phyloP scores from a whole-genome alignment of 1,140 invertebrate genomes.

The Drosophila ironensis region DNA sequence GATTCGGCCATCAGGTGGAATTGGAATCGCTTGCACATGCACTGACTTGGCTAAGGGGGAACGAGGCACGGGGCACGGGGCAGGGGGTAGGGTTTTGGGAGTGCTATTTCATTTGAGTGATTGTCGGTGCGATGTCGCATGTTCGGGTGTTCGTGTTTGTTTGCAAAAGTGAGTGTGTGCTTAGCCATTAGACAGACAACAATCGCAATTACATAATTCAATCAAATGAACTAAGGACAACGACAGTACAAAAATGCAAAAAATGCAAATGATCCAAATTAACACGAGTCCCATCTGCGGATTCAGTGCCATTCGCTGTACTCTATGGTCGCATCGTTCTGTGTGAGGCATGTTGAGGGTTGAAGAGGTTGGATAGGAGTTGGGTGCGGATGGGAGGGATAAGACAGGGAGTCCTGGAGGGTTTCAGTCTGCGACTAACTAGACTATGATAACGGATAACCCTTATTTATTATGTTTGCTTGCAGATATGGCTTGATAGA shows the following conservation, averaged over 20 bases:
- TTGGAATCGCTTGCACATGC: constrained; percentile 35
- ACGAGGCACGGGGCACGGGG: not conserved
- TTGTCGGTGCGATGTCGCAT: constrained; percentile 16
- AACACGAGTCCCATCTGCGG: constrained; percentile 46
- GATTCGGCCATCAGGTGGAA: not conserved
- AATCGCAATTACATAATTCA: constrained; percentile 75
- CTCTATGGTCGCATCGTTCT: not conserved
- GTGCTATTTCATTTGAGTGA: constrained; percentile 20
- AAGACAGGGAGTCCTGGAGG: too few relatives aligned
- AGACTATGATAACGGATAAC: too few relatives aligned
- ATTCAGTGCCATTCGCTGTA: constrained; percentile 30
- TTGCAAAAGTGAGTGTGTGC: constrained; percentile 38
- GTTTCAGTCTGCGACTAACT: too few relatives aligned
- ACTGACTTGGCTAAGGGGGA: not conserved
- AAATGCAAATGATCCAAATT: constrained; percentile 67
- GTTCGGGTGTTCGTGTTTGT: not conserved
- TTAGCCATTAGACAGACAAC: constrained; percentile 68
- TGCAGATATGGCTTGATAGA: too few relatives aligned
- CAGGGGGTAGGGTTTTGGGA: constrained; percentile 3
- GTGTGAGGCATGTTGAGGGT: not conserved
- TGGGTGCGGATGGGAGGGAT: not conserved
- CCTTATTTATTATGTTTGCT: too few relatives aligned
- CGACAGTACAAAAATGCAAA: constrained; percentile 59
- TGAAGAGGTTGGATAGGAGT: not conserved
- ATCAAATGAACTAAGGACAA: constrained; percentile 71